These are phyloP conservation scores for Colostygia pectinataria DNA, from an alignment of 2,888 invertebrate genomes.

Conservation along the genomic window DNA sequence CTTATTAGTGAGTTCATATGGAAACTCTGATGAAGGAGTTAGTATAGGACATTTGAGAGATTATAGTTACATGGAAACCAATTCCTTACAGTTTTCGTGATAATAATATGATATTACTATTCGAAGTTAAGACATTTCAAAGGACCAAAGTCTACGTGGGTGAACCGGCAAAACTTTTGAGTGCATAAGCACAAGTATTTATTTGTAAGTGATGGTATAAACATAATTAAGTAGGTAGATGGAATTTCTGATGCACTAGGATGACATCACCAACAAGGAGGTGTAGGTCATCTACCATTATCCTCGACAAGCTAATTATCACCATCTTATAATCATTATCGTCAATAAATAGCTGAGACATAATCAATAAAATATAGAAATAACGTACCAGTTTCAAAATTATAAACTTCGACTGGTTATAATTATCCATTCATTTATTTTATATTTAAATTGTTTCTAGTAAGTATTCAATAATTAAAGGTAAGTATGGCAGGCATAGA, in stretches of 20 bases:
- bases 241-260: slow-evolving; percentile 16
- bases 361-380: slow-evolving; percentile 22
- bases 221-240: slow-evolving; percentile 1
- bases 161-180: too few species aligned
- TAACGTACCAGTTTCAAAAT: slow-evolving; percentile 7
- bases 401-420: neutral
- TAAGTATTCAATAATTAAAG: neutral
- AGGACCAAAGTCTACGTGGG: neutral
- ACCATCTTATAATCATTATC: too few species aligned
- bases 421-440: neutral
- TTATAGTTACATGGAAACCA: too few species aligned
- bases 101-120: too few species aligned
- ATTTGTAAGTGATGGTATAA: neutral
- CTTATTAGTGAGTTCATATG: too few species aligned
- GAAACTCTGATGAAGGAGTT: too few species aligned
- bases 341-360: too few species aligned
- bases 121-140: neutral
- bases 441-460: too few species aligned
- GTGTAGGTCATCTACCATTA: slow-evolving; percentile 19
- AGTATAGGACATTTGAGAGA: too few species aligned
- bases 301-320: slow-evolving; percentile 7
- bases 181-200: neutral
- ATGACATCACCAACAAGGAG: slow-evolving; percentile 25
- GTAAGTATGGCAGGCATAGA: too few species aligned
- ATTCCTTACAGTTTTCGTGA: too few species aligned